Evolutionary conservation across 2,113 vertebrate genomes (phyloP).

Genomic region (Pangasianodon hypophthalmus): DNA sequence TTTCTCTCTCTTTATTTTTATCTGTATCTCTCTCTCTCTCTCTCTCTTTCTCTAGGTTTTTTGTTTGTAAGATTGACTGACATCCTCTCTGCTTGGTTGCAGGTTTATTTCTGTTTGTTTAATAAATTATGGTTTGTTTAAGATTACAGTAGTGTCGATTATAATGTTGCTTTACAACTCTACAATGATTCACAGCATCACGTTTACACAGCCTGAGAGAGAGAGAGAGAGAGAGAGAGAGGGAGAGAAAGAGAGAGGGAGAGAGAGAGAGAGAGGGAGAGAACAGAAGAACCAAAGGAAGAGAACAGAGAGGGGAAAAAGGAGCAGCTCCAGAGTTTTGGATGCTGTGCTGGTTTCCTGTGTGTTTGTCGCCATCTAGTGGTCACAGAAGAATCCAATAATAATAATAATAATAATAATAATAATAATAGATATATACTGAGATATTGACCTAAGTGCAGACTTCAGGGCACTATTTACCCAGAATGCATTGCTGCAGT

Average conservation of each 20-base stretch:
- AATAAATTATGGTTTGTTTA: too few species aligned
- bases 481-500: not conserved
- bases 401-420: not conserved
- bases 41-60: too few species aligned
- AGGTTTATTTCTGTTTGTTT: too few species aligned
- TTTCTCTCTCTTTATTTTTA: too few species aligned
- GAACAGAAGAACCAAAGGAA: too few species aligned
- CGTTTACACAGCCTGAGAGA: too few species aligned
- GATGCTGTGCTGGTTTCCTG: not conserved
- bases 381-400: not conserved
- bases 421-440: not conserved
- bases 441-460: not conserved
- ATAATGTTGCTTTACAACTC: too few species aligned
- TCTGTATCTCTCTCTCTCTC: too few species aligned
- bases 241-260: not conserved
- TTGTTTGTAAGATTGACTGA: too few species aligned
- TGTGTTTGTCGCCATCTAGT: not conserved
- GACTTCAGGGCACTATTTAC: not conserved
- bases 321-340: not conserved
- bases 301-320: not conserved
- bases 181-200: too few species aligned
- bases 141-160: too few species aligned
- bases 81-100: too few species aligned
- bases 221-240: not conserved
- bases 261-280: not conserved